Conservation (phyloP, 1,140 invertebrate species). For the Zaprionus capensis region DNA sequence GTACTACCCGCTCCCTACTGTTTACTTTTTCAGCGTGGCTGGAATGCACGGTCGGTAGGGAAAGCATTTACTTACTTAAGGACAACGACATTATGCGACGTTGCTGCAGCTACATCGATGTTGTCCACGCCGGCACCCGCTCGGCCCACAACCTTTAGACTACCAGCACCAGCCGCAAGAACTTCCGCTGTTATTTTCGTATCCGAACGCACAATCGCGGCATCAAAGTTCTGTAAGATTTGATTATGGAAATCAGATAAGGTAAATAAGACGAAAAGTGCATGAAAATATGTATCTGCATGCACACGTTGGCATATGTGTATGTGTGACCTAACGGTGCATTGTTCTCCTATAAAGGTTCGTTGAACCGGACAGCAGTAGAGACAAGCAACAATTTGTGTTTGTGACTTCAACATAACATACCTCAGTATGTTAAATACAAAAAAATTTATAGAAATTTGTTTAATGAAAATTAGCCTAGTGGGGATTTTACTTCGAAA, state of each 20-base stretch:
- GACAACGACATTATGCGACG: slow-evolving; percentile 93
- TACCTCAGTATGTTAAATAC: neutral
- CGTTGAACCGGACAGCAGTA: neutral
- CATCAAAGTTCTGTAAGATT: slow-evolving; percentile 92
- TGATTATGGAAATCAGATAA: slow-evolving; percentile 34
- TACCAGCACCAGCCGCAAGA: slow-evolving; percentile 89
- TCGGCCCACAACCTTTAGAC: slow-evolving; percentile 94
- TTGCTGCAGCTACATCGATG: slow-evolving; percentile 96
- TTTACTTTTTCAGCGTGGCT: slow-evolving; percentile 25
- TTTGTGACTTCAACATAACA: neutral
- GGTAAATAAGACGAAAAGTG: slow-evolving; percentile 13
- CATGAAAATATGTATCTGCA: neutral
- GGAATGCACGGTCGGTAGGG: neutral
- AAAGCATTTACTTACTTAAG: slow-evolving; percentile 91
- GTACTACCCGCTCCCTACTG: neutral
- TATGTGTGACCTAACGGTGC: neutral
- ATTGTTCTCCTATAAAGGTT: neutral
- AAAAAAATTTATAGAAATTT: too few relatives aligned
- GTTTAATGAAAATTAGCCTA: too few relatives aligned
- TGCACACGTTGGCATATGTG: neutral
- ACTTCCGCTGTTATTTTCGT: slow-evolving; percentile 98
- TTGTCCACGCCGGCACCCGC: slow-evolving; percentile 99
- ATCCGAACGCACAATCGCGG: slow-evolving; percentile 96
- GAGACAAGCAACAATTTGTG: neutral
- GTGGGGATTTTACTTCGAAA: too few relatives aligned